Base-by-base conservation (phyloP, 2,113 vertebrate genomes). In the Tragelaphus strepsiceros region DNA sequence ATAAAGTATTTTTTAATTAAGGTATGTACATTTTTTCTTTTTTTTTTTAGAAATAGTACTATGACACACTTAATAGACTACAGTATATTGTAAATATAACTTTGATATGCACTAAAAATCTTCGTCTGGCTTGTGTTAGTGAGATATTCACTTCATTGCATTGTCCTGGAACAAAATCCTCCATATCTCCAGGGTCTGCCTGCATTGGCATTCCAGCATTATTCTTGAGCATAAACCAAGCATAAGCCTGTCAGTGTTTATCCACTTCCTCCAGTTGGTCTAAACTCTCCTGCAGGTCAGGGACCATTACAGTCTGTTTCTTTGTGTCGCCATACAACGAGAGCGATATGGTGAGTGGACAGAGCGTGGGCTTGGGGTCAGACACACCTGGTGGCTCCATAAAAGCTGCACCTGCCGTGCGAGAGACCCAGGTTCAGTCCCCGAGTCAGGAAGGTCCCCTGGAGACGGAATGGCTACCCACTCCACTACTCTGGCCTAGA, bases 351-450 rank as follows among this genome's bases (percentile, higher is more conserved):
- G 49, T 43, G n/a, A 1, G 21, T 61, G 46, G 59, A 15, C 14
- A 59, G n/a, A 53, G 30, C 26, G 1, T 14, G n/a, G 15, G 5
- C 11, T 54, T 78, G 19, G 39, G 54, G 17, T 39, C 81, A 32
- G 12, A n/a, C 7, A 4, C 0, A 2, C 24, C n/a, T n/a, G 2
- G 19, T 24, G 67, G n/a, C 19, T 74, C n/a, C 39, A 19, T 12
- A 22, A 71, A 22, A 21, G 1, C 22, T 22, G 19, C n/a, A 0
- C 19, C n/a, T 39, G 67, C 67, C 12, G 3, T 12, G 19, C 19
- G 12, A 6, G 67, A 71, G 35, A 39, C 67, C 10, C n/a, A 13
- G n/a, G 67, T 21, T 74, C 67, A 12, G 13, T 13, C 67, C 35
- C 67, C 1, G 35, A 12, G 19, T 74, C 67, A 39, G 67, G 10